Conservation (phyloP, 2,888 invertebrate genomes). For the Endotricha flammealis region DNA sequence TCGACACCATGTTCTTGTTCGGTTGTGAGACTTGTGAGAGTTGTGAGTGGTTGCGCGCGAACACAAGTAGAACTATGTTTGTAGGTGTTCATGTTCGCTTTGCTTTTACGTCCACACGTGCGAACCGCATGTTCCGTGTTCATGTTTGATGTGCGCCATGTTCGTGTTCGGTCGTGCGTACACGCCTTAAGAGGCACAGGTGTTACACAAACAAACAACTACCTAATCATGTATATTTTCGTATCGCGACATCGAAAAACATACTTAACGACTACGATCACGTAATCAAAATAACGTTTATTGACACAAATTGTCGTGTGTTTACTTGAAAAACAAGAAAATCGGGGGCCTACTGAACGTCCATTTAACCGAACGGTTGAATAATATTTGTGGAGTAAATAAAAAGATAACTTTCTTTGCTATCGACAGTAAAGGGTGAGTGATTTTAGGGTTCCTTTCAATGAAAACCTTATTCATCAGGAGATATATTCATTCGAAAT, state of each 20-base stretch:
- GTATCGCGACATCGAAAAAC: conserved; percentile 6
- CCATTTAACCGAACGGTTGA: conserved; percentile 15
- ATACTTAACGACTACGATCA: conserved; percentile 18
- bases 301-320: conserved; percentile 19
- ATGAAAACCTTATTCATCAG: background rate
- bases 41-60: too few relatives aligned
- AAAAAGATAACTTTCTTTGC: conserved; percentile 18
- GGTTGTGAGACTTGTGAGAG: too few relatives aligned
- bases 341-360: conserved; percentile 18
- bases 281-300: conserved; percentile 19
- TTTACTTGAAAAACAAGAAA: conserved; percentile 22
- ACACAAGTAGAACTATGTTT: too few relatives aligned
- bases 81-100: too few relatives aligned
- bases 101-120: too few relatives aligned
- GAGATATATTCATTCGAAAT: background rate
- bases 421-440: conserved; percentile 8
- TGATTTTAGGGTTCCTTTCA: background rate
- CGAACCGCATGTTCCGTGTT: too few relatives aligned
- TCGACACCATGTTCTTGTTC: too few relatives aligned
- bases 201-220: too few relatives aligned
- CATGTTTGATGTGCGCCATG: too few relatives aligned
- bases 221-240: background rate
- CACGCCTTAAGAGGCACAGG: too few relatives aligned
- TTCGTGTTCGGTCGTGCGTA: too few relatives aligned
- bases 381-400: conserved; percentile 23